Percentiles rank a stretch among this genome's conserved stretches.
phyloP scores from a whole-genome alignment of 1,140 invertebrate genomes.

The Propsilocerus akamusi region DNA sequence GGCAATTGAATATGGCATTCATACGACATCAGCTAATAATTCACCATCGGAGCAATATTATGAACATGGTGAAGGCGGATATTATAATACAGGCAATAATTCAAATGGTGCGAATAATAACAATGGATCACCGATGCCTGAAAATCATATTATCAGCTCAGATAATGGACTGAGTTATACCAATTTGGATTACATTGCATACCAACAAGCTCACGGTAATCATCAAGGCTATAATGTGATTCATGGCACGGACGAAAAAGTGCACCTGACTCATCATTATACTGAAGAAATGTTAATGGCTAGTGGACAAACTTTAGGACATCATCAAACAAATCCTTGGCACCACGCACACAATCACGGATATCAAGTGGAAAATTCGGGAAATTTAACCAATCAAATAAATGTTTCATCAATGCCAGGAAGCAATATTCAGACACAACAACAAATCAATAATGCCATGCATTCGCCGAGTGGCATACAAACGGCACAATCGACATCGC shows the following conservation, averaged over 20 bases:
- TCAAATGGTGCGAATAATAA: neutral
- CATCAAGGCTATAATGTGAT: constrained; percentile 9
- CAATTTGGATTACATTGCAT: constrained; percentile 54
- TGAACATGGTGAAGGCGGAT: constrained; percentile 11
- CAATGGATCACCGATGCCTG: constrained; percentile 14
- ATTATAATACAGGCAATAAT: neutral
- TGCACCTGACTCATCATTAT: neutral
- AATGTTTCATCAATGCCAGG: neutral
- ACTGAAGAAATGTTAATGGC: neutral
- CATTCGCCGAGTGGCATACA: constrained; percentile 20
- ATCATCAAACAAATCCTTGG: neutral
- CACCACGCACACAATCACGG: neutral
- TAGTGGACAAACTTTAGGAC: neutral
- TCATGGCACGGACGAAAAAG: neutral
- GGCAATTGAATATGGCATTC: constrained; percentile 23
- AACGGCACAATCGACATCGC: constrained; percentile 19
- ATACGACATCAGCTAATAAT: constrained; percentile 17
- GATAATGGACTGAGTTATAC: constrained; percentile 77
- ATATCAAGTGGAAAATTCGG: neutral
- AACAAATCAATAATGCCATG: constrained; percentile 11
- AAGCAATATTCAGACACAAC: neutral
- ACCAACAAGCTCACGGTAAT: constrained; percentile 10
- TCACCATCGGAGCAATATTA: constrained; percentile 21
- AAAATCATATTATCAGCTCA: constrained; percentile 52
- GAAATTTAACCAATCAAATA: neutral